Evolutionary conservation across 1,140 invertebrate species (phyloP), one percentile per base, ranked within the genome.

Genomic region (Stegodyphus dumicola): DNA sequence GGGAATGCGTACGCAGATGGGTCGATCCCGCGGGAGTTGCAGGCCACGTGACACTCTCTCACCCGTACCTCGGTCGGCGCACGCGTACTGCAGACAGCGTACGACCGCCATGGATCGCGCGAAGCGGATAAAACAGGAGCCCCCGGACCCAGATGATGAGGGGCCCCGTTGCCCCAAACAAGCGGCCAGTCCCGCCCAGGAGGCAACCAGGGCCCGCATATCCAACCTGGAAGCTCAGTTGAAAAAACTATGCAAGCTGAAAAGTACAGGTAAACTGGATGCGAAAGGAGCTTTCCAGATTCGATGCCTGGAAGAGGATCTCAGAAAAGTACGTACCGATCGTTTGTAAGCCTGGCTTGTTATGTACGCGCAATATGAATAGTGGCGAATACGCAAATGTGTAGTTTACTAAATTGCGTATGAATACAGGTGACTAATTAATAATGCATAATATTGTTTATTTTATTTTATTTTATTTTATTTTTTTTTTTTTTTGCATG

Each of bases 141-240:
- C 60, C n/a, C 54, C 64, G 48, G 78, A 73, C 49, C 18, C 64
- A 48, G 78, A 73, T 9, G 77, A 78, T 3, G 79, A 81, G n/a
- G 81, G 65, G 74, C 53, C 73, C 64, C 79, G 56, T 5, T n/a
- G 52, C 53, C 67, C 77, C 18, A 85, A 85, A 7, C 81, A 85
- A 51, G 81, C 71, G 5, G 64, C 81, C 7, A 85, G 81, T 52
- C 81, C 81, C 11, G 81, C 81, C n/a, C 81, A 85, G n/a, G 81
- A 85, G 74, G 81, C 81, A 1, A 85, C 81, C 10, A 66, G 81
- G 65, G 81, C 73, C 64, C 81, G 74, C 60, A 85, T 85, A 11
- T 7, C 52, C 10, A 64, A 51, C 17, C 60, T 85, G 11, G 81
- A 85, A 17, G 18, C 64, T 4, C 81, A 85, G 15, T 13, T 83